Evolutionary conservation across 2,888 invertebrate species (phyloP), one percentile per base, ranked within the genome.

Genomic region (Sarcophaga subvicina): DNA sequence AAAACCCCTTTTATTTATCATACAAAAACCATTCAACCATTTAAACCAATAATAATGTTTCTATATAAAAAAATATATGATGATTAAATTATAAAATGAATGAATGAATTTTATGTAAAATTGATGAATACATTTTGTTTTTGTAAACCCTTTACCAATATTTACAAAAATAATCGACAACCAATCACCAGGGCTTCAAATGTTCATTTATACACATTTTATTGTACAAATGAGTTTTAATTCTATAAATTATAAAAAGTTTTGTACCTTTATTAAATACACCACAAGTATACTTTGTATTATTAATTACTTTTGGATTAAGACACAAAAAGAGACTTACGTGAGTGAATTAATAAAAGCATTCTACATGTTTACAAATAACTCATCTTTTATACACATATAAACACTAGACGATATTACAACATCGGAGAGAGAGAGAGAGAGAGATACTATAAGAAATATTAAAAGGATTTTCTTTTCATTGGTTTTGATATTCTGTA

Each of bases 181-280:
- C 84, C 87, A 87, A 87, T 84, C 87, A 87, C 87, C 87, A 84
- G 87, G 81, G 66, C 87, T 87, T 87, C 84, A 87, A 76, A 87
- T 81, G 87, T 78, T 80, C 45, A 70, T 63, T 60, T 63, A 63
- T 37, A 60, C 66, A 17, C 63, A 76, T 14, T 20, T 54, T 25
- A 20, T 47, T 71, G 47, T 79, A 75, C 72, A 12, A 66, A 81
- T 71, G 71, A 49, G 22, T 22, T 20, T 64, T 27, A 63, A 12
- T 49, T 37, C 37, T 3, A 66, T 47, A 78, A 45, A 60, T 60
- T 59, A 69, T 22, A 64, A 62, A 77, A 70, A 20, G 20, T 66
- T 37, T 63, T 22, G 20, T 60, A 78, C 73, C 78, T 64, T 10
- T 72, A 73, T 37, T 37, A 12, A 27, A 12, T 47, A 6, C n/a